A percentile compares a stretch with the other conserved stretches of the same genome.
phyloP scores from a whole-genome alignment of 2,113 vertebrate genomes.

The Dromas ardeola region DNA sequence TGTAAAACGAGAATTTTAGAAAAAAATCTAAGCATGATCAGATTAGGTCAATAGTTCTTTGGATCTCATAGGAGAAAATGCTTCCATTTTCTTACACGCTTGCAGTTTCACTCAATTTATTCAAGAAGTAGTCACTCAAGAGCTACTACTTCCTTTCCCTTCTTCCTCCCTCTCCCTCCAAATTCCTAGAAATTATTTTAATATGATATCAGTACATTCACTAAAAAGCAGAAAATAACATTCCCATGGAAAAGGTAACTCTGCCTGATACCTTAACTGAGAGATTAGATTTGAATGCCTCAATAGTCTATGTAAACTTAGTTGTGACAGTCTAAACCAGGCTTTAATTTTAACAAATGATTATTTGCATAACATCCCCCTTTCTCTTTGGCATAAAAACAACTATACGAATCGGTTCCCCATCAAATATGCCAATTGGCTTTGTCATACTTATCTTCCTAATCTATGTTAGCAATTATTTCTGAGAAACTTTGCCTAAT shows the following conservation, averaged over 20 bases:
- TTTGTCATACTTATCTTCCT: background rate
- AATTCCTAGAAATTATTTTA: background rate
- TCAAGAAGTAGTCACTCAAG: background rate
- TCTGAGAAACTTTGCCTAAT: background rate
- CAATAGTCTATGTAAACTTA: background rate
- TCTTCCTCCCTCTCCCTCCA: background rate
- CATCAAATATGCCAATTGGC: background rate
- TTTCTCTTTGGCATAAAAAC: background rate
- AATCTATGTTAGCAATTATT: background rate
- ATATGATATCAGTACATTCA: background rate
- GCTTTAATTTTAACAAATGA: slow-evolving; percentile 14
- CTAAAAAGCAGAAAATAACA: background rate
- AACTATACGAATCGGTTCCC: background rate
- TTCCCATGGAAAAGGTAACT: slow-evolving; percentile 11
- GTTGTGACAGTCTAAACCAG: background rate
- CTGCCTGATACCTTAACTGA: background rate
- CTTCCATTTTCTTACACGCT: background rate
- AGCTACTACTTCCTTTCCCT: background rate
- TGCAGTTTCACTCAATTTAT: background rate
- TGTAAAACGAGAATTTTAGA: background rate
- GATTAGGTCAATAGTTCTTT: background rate
- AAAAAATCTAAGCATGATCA: background rate
- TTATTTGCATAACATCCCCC: background rate
- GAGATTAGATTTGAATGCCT: slow-evolving; percentile 15
- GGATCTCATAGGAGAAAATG: background rate